Evolutionary conservation across 2,113 vertebrate species (phyloP), one percentile per base, ranked within the genome.

Genomic region (Stigmatopora argus): DNA sequence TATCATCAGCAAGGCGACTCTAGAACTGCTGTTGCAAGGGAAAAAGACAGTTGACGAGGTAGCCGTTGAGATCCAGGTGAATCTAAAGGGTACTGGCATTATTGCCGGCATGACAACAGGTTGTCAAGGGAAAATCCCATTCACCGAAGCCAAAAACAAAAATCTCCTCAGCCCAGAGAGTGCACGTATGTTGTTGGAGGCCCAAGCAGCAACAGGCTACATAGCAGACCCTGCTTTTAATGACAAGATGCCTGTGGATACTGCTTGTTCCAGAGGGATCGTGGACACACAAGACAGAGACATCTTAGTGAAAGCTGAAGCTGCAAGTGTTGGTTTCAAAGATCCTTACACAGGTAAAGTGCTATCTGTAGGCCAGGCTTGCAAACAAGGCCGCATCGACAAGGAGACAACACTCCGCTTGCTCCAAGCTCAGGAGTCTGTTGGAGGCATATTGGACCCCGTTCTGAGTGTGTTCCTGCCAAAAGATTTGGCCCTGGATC

Each of bases 121-220:
- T 0, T 89, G 90, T 18, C 92, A 92, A 62, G 92, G 92, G 15
- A 98, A 93, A 73, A 94, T 96, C 73, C 91, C 94, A 0, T 87
- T 98, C 66, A 92, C 94, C 7, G 92, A 96, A 84, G 96, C 95
- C 70, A 96, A 93, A 86, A 87, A 92, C 66, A 94, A 92, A 77
- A 90, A 94, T 5, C 79, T 97, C 7, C 84, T 98, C 47, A 90
- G 85, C 52, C 80, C 91, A 46, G 92, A 97, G 70, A 92, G 92
- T 0, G 90, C 93, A 2, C 82, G 96, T 53, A 90, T 93, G 89
- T 92, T 98, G 19, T 82, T 98, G 44, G 95, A 98, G 88, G 96
- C 96, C 58, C 96, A 98, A 83, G 96, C 95, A 73, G 96, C 96
- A 62, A 98, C 95, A 4, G 96, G 96, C 55, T 92, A 94, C 1